Conservation (phyloP, 2,113 vertebrate genomes). For the Irena cyanogastra region DNA sequence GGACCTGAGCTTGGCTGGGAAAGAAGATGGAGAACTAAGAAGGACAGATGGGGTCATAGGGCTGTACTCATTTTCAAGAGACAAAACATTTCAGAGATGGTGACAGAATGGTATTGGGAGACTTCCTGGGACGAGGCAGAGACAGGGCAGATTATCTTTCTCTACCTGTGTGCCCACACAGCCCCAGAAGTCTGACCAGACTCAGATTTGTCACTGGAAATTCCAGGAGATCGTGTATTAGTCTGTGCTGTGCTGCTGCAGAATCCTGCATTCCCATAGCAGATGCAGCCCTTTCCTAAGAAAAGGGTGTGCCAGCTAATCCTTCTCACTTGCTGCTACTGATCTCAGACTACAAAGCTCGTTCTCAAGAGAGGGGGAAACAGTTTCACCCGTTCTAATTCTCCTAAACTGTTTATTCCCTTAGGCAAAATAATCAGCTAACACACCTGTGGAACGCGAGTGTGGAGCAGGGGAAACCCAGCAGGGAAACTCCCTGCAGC, state of each 20-base stretch:
- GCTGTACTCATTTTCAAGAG: background rate
- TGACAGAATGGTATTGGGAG: background rate
- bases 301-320: background rate
- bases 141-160: background rate
- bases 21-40: background rate
- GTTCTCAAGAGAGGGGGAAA: background rate
- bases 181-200: background rate
- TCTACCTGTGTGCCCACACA: background rate
- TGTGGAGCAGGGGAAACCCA: constrained; percentile 15
- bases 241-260: background rate
- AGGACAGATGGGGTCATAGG: background rate
- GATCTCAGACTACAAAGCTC: background rate
- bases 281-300: background rate
- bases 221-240: background rate
- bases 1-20: background rate
- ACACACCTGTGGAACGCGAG: constrained; percentile 49
- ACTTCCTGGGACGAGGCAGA: background rate
- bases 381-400: background rate
- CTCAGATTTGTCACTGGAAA: background rate
- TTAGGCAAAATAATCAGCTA: constrained; percentile 48
- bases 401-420: constrained; percentile 48
- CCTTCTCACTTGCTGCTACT: background rate
- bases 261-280: background rate
- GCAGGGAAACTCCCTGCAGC: constrained; percentile 6
- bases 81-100: background rate